Base-by-base conservation (phyloP, 2,113 vertebrate genomes). In the Neogale vison region DNA sequence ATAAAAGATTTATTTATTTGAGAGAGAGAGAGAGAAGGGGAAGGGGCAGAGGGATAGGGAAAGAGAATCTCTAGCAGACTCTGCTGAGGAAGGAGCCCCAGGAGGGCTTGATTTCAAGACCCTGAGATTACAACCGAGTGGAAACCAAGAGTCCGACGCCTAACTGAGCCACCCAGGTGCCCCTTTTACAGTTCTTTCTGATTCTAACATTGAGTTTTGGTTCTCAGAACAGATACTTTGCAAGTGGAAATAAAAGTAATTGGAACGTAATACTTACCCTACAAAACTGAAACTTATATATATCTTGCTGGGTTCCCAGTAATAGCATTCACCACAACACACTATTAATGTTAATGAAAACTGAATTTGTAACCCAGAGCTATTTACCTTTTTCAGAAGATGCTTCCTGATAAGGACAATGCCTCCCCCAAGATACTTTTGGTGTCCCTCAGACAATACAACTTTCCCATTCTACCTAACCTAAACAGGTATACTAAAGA, bases 321-420 rank as follows among this genome's bases (percentile, higher is more conserved):
- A 36, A 39, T 92, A 79, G 71, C 55, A n/a, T 12, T 65, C 45
- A 52, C 61, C 29, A 79, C 14, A 52, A 81, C 47, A 65, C 36
- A 29, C 29, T 65, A 72, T 83, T 94, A 31, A 82, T 92, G 42
- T 72, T 23, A 50, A 92, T 57, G 77, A 80, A 96, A 93, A 80
- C 31, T 11, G 14, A 94, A 74, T 77, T 29, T 83, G 50, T 85
- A 85, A 86, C 82, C 67, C 52, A 88, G 39, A 93, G 39, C 34
- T 83, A 80, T 82, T 94, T 65, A 92, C 55, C 74, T 88, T 83
- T 93, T 82, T 85, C 45, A 88, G 84, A 76, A 84, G 63, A 31
- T 20, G 57, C 21, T 29, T 96, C 36, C 77, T 77, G 55, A 50
- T 76, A 80, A 84, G 67, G 42, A 82, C 72, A 36, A 59, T 17